Base-by-base conservation (phyloP, 2,797 vertebrate genomes). In the Lindbergichthys nudifrons region DNA sequence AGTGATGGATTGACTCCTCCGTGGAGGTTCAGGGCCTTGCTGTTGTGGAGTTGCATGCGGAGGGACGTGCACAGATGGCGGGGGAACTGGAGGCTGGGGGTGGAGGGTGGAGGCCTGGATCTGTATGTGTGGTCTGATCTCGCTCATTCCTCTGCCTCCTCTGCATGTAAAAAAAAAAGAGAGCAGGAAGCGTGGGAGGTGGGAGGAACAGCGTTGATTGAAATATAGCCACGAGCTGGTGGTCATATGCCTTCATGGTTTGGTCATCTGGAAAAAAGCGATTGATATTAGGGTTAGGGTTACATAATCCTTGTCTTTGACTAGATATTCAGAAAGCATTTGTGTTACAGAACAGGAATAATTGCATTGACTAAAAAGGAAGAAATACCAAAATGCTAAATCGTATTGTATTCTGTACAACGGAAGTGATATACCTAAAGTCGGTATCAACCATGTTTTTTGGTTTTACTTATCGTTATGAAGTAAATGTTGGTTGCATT, bases 1-100 rank as follows among this genome's bases (percentile, higher is more conserved):
- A 46, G 87, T 96, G 95, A 96, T 96, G 94, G 96, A 96, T 96
- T 96, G 96, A 96, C 96, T 96, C 94, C 94, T 93, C 94, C 70
- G 91, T 83, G 52, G 89, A 92, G 93, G 90, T 92, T 92, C 92
- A 93, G 95, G 91, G 85, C 88, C 87, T 91, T 88, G 81, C 92
- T 95, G 93, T 95, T 93, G 90, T 92, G 88, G 88, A 91, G 89
- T 86, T 87, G 79, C 73, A 76, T 85, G 84, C 86, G 53, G 90
- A 90, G 88, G 89, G 88, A 92, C 83, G 45, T 89, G 77, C 82
- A 88, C 87, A 80, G 75, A 88, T 70, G 75, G 84, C 74, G 52
- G 78, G 89, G 89, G 88, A 86, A 75, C 83, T 73, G 67, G 86
- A 77, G 80, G 84, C 71, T 83, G 83, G 83, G 88, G 86, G 82